phyloP scores from a whole-genome alignment of 2,797 vertebrate genomes.

The Peromyscus aztecus region DNA sequence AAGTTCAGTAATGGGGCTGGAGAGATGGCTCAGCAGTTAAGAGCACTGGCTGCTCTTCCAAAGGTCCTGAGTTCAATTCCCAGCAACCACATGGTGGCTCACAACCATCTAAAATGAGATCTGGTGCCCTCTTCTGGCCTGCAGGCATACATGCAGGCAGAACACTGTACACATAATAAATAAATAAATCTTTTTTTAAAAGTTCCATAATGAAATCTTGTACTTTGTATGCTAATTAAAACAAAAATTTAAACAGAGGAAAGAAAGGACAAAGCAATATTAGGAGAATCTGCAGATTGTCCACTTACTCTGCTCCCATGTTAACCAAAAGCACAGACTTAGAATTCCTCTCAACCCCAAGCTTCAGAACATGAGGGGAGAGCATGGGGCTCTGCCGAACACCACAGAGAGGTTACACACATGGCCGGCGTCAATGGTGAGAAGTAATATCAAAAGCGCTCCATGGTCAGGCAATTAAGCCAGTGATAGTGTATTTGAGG shows the following conservation, averaged over 20 bases:
- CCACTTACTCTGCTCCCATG: not conserved
- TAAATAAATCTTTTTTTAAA: too few species aligned
- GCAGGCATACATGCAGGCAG: too few species aligned
- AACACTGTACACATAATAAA: too few species aligned
- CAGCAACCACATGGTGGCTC: too few species aligned
- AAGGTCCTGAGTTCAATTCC: too few species aligned
- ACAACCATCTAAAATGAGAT: too few species aligned
- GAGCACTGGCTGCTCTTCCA: too few species aligned
- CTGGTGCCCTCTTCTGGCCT: too few species aligned
- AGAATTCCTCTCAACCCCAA: not conserved
- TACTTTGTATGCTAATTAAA: not conserved
- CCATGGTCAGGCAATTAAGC: not conserved
- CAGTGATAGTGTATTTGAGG: not conserved
- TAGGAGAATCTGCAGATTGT: not conserved
- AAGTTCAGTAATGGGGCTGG: too few species aligned
- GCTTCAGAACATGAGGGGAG: not conserved
- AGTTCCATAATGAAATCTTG: not conserved
- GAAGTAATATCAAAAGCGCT: not conserved
- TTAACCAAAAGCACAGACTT: not conserved
- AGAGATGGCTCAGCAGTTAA: too few species aligned
- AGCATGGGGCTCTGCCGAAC: rapidly evolving
- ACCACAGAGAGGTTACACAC: too few species aligned
- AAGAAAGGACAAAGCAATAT: not conserved
- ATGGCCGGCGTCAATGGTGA: not conserved
- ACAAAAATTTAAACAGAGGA: not conserved